These are phyloP conservation scores for Rhyzopertha dominica DNA, from an alignment of 1,140 invertebrate genomes.

Conservation along the genomic window DNA sequence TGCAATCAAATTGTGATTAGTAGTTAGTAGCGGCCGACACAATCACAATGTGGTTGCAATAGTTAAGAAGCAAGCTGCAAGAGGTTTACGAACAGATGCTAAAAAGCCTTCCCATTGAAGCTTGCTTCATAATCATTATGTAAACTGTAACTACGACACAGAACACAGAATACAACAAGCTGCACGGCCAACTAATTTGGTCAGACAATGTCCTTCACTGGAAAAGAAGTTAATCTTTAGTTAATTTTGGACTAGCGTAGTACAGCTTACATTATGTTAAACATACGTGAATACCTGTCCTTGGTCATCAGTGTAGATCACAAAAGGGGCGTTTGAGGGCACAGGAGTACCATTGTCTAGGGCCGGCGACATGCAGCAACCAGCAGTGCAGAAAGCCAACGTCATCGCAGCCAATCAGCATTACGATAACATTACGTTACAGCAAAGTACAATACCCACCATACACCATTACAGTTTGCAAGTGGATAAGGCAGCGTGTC, in stretches of 20 bases:
- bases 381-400: constrained; percentile 45
- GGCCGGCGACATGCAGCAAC: constrained; percentile 43
- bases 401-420: constrained; percentile 47
- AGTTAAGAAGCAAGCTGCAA: too few species aligned
- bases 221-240: too few species aligned
- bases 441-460: constrained; percentile 36
- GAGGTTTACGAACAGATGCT: too few species aligned
- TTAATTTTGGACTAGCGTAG: constrained; percentile 29
- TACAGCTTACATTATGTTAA: constrained; percentile 42
- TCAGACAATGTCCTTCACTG: too few species aligned
- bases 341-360: constrained; percentile 51
- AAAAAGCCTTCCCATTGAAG: too few species aligned
- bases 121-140: too few species aligned
- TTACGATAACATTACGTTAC: constrained; percentile 45
- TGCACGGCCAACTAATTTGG: too few species aligned
- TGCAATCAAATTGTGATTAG: constrained; percentile 38
- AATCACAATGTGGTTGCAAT: constrained; percentile 38
- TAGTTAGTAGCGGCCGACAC: constrained; percentile 22
- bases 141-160: too few species aligned
- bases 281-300: constrained; percentile 76
- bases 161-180: too few species aligned
- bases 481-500: constrained; percentile 10
- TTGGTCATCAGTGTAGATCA: constrained; percentile 92
- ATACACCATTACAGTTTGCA: constrained; percentile 27
- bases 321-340: constrained; percentile 82